Evolutionary conservation across 2,888 invertebrate genomes (phyloP), one percentile per base, ranked within the genome.

Genomic region (Hermodice carunculata): DNA sequence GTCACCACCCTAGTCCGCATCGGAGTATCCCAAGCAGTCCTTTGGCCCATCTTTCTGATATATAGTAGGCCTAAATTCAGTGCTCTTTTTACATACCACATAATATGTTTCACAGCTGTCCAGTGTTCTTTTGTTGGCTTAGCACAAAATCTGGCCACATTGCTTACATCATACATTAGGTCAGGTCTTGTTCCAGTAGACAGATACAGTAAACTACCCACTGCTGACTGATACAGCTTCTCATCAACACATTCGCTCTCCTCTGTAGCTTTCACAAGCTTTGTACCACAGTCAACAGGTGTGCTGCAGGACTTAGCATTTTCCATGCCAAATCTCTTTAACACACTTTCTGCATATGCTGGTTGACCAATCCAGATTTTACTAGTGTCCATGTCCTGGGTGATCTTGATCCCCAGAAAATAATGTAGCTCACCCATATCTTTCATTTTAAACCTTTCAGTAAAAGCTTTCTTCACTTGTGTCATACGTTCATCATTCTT

Each of bases 1-100:
- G 40, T 76, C 75, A 5, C 70, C 69, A n/a, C 70, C 80, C 80
- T 76, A 83, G 54, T 82, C 79, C 19, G 80, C 64, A 70, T 81
- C 81, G 28, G 71, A 75, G 61, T 70, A 83, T 6, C 71, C 74
- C 17, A 48, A 40, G 29, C 49, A 49, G 14, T 51, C 52, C n/a
- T 34, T 40, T 66, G 24, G n/a, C n/a, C n/a, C n/a, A n/a, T n/a
- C n/a, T n/a, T n/a, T n/a, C n/a, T n/a, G n/a, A n/a, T n/a, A n/a
- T n/a, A n/a, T n/a, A n/a, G n/a, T n/a, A n/a, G n/a, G n/a, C n/a
- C n/a, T n/a, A n/a, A n/a, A n/a, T n/a, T n/a, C n/a, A n/a, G n/a
- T n/a, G n/a, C n/a, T n/a, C n/a, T n/a, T n/a, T n/a, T n/a, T n/a
- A n/a, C n/a, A n/a, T 19, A n/a, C 24, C 22, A 19, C 48, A 71